phyloP scores from a whole-genome alignment of 2,888 invertebrate species.

The Drosophila basisetae region DNA sequence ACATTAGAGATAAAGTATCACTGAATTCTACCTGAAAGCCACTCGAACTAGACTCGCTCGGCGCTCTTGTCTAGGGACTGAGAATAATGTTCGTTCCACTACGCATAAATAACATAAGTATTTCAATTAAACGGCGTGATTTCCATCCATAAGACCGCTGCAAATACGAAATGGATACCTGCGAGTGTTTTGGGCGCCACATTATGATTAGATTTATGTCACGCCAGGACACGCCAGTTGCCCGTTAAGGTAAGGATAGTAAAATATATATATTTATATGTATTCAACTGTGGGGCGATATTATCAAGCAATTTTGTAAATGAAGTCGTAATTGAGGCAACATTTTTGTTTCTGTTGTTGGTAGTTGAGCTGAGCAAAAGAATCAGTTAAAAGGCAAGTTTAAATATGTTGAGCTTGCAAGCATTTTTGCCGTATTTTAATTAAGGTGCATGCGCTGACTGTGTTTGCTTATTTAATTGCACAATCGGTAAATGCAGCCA shows the following conservation, averaged over 20 bases:
- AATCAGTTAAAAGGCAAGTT: constrained; percentile 23
- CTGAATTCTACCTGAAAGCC: constrained; percentile 2
- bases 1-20: constrained; percentile 7
- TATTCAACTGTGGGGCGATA: constrained; percentile 20
- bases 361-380: constrained; percentile 26
- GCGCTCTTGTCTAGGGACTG: constrained; percentile 11
- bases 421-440: constrained; percentile 65
- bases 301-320: constrained; percentile 67
- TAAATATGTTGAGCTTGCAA: constrained; percentile 55
- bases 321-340: constrained; percentile 55
- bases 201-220: constrained; percentile 59
- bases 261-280: neutral
- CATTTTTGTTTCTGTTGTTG: constrained; percentile 18
- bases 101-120: constrained; percentile 66
- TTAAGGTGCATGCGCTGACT: constrained; percentile 63
- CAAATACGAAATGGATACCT: constrained; percentile 36
- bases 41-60: too few species aligned
- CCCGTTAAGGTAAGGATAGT: constrained; percentile 28
- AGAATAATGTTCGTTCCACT: constrained; percentile 52
- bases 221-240: constrained; percentile 12
- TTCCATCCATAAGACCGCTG: constrained; percentile 43
- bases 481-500: constrained; percentile 71
- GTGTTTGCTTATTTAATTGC: constrained; percentile 78
- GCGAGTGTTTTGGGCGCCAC: constrained; percentile 38
- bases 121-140: constrained; percentile 74